phyloP scores from a whole-genome alignment of 1,140 invertebrate genomes.

The Bombus pyrosoma region DNA sequence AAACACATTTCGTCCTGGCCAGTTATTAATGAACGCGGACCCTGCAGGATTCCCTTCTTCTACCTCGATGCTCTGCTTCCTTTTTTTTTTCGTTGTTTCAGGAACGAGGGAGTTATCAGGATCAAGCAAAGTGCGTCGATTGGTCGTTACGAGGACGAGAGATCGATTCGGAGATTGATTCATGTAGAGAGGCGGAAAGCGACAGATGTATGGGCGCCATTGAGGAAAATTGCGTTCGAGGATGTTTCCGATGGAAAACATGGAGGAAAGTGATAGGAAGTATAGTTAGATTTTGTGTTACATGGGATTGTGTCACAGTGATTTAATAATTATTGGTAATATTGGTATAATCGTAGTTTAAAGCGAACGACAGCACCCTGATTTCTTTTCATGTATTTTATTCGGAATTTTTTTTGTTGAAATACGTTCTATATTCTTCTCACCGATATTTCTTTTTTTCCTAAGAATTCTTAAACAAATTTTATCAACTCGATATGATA shows the following conservation, averaged over 20 bases:
- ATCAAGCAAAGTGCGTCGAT: constrained; percentile 5
- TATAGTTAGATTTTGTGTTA: neutral
- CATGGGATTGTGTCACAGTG: neutral
- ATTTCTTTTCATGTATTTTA: neutral
- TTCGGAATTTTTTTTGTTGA: neutral
- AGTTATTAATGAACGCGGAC: constrained; percentile 73
- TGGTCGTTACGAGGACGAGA: neutral
- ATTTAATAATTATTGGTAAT: neutral
- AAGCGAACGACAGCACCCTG: neutral
- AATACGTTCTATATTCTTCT: too few relatives aligned
- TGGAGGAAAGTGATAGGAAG: neutral
- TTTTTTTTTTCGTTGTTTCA: constrained; percentile 32
- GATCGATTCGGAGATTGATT: too few relatives aligned
- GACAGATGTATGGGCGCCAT: neutral
- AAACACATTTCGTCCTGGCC: constrained; percentile 68
- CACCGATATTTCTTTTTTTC: too few relatives aligned
- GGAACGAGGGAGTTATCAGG: neutral
- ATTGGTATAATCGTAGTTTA: neutral
- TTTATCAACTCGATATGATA: too few relatives aligned
- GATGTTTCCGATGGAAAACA: neutral
- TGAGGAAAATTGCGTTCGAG: neutral
- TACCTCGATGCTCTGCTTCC: neutral
- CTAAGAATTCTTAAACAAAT: too few relatives aligned
- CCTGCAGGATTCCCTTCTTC: constrained; percentile 27
- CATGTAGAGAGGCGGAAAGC: neutral